Percentiles rank a stretch among this genome's conserved stretches.
These are phyloP conservation scores for Apis laboriosa DNA, from an alignment of 1,140 invertebrate genomes.

Conservation along the genomic window DNA sequence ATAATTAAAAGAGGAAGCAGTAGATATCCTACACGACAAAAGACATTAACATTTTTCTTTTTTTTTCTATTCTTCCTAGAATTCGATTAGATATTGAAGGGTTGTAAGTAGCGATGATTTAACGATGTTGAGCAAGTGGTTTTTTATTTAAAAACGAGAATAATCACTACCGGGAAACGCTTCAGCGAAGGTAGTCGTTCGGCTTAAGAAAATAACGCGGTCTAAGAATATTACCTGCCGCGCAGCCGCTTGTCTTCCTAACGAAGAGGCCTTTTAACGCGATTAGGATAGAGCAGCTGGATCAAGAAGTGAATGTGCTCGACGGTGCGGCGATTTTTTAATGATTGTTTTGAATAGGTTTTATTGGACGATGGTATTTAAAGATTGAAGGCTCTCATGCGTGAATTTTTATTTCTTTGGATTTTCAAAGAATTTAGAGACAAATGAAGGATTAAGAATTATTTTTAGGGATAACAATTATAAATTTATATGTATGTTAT, in stretches of 20 bases:
- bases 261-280: constrained; percentile 45
- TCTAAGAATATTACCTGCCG: constrained; percentile 40
- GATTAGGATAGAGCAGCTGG: constrained; percentile 23
- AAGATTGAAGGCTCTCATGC: too few relatives aligned
- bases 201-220: constrained; percentile 45
- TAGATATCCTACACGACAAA: too few relatives aligned
- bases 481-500: too few relatives aligned
- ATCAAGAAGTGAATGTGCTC: constrained; percentile 21
- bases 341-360: constrained; percentile 23
- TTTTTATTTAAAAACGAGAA: constrained; percentile 35
- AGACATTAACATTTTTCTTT: background rate
- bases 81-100: background rate
- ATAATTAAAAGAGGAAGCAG: too few relatives aligned
- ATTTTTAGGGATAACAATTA: too few relatives aligned
- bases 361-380: background rate
- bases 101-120: background rate
- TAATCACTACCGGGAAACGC: constrained; percentile 34
- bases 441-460: too few relatives aligned
- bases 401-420: background rate
- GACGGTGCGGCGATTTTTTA: constrained; percentile 23
- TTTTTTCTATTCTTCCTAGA: background rate
- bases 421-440: too few relatives aligned
- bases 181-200: constrained; percentile 27
- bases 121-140: constrained; percentile 30
- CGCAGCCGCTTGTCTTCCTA: constrained; percentile 35